A percentile compares a stretch with the other conserved stretches of the same genome.
Evolutionary conservation across 2,888 invertebrate genomes (phyloP).

Genomic region (Cataglyphis altisquamis): DNA sequence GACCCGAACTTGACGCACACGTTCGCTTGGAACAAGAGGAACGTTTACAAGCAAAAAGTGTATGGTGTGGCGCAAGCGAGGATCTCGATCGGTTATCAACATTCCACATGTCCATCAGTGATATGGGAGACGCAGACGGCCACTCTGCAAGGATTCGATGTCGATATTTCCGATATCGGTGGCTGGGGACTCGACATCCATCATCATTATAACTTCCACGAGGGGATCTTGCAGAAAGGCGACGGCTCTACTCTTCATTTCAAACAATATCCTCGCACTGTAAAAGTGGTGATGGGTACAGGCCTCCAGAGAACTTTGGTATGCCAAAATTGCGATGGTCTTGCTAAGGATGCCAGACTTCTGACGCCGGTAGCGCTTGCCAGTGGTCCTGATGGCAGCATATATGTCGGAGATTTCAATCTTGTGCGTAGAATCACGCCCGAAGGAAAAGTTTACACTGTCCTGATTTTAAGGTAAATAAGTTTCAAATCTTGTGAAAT

Average conservation of each 20-base stretch:
- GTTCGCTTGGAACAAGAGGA: conserved; percentile 99
- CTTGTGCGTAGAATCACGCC: conserved; percentile 96
- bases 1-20: conserved; percentile 98
- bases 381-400: conserved; percentile 97
- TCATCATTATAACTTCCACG: conserved; percentile 99
- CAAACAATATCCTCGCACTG: conserved; percentile 96
- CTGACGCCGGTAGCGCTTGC: conserved; percentile 97
- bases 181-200: conserved; percentile 99
- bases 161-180: conserved; percentile 98
- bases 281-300: conserved; percentile 97
- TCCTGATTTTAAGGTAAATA: conserved; percentile 93
- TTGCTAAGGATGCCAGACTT: conserved; percentile 94
- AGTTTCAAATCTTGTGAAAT: neutral
- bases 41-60: conserved; percentile 98
- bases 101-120: conserved; percentile 93
- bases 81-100: conserved; percentile 97
- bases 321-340: conserved; percentile 95
- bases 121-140: conserved; percentile 99
- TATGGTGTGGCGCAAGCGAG: conserved; percentile 96
- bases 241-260: conserved; percentile 98
- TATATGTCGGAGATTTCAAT: conserved; percentile 99
- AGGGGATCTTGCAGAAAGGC: conserved; percentile 98
- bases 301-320: conserved; percentile 94
- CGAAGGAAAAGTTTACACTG: conserved; percentile 95
- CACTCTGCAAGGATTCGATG: conserved; percentile 97